phyloP scores from a whole-genome alignment of 2,113 vertebrate genomes.

The Zosterops borbonicus region DNA sequence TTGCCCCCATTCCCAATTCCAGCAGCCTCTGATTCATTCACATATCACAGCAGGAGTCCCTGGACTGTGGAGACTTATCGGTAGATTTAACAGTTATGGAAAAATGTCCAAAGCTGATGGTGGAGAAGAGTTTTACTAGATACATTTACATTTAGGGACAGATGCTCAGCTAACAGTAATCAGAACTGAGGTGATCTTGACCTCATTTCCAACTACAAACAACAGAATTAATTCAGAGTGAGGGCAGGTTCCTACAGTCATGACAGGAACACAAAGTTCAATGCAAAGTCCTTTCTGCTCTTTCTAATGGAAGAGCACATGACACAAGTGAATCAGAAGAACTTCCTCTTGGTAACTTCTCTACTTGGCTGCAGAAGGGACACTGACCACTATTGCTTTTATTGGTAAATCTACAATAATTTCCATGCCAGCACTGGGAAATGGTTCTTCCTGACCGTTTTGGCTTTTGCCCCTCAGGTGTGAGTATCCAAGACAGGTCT shows the following conservation, averaged over 20 bases:
- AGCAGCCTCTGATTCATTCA: slow-evolving; percentile 13
- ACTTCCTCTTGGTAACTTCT: neutral
- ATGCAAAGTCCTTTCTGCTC: neutral
- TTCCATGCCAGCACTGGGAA: neutral
- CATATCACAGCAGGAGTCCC: neutral
- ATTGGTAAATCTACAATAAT: neutral
- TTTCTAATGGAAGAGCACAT: neutral
- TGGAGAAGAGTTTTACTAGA: neutral
- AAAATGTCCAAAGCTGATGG: neutral
- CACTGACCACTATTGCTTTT: neutral
- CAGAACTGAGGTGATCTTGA: neutral
- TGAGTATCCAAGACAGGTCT: neutral
- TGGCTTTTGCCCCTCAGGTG: neutral
- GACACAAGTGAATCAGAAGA: neutral
- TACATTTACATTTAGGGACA: neutral
- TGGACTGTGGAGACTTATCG: neutral
- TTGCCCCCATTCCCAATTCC: slow-evolving; percentile 5
- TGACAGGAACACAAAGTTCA: neutral
- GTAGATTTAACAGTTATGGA: neutral
- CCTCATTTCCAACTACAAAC: neutral
- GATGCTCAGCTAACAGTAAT: neutral
- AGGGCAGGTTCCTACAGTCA: neutral
- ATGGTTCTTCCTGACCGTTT: neutral
- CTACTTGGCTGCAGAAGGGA: neutral
- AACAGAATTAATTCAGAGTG: neutral